Conservation (phyloP, 2,888 invertebrate species). For the Aphodius granarius region DNA sequence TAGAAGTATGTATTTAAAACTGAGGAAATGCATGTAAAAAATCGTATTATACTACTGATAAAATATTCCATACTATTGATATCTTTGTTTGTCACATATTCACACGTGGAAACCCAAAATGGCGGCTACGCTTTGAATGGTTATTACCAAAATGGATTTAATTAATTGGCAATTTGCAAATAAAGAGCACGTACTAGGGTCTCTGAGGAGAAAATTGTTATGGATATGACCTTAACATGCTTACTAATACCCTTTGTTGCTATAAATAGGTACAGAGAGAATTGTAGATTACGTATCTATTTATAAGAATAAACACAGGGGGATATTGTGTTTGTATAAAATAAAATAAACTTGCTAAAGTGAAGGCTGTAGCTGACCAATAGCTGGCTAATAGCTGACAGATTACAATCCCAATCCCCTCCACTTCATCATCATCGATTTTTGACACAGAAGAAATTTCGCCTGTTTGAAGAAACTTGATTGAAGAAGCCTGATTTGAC, state of each 20-base stretch:
- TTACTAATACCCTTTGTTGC: slow-evolving; percentile 3
- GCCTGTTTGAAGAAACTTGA: no score
- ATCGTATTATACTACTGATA: no score
- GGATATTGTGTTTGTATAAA: neutral
- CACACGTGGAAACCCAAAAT: neutral
- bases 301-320: neutral
- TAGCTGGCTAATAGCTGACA: no score
- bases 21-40: no score
- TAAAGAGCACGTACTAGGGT: neutral
- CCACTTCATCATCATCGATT: no score
- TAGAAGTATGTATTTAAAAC: no score
- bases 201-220: neutral
- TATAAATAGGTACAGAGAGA: slow-evolving; percentile 4
- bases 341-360: no score
- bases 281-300: neutral
- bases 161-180: neutral
- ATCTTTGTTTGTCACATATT: neutral
- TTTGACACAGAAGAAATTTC: no score
- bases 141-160: neutral
- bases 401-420: no score
- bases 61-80: no score
- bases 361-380: no score
- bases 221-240: slow-evolving; percentile 2
- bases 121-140: neutral
- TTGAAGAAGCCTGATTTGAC: no score